These are phyloP conservation scores for Eudemis profundana DNA, from an alignment of 2,888 invertebrate species.

Conservation along the genomic window DNA sequence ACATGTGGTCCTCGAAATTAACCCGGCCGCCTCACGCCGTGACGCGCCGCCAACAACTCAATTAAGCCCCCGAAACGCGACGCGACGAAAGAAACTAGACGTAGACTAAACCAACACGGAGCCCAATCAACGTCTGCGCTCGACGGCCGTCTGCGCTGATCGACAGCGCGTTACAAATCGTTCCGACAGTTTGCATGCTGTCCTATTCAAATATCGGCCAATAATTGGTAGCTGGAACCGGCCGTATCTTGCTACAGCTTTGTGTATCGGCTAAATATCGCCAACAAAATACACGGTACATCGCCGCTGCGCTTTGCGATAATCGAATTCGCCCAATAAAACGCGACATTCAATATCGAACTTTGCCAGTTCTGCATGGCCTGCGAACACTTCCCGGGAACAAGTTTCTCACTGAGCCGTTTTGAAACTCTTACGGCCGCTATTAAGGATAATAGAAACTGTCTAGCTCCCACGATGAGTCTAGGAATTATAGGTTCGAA, in stretches of 20 bases:
- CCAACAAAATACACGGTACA: conserved; percentile 50
- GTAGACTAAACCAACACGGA: conserved; percentile 27
- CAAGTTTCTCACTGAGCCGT: conserved; percentile 80
- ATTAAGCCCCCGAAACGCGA: conserved; percentile 45
- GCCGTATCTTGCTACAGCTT: conserved; percentile 27
- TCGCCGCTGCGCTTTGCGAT: conserved; percentile 61
- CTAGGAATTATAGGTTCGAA: conserved; percentile 76
- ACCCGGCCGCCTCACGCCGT: conserved; percentile 52
- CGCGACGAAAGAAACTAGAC: conserved; percentile 35
- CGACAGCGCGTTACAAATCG: conserved; percentile 41
- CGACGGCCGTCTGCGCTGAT: conserved; percentile 36
- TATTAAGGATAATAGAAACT: conserved; percentile 83
- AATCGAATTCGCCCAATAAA: conserved; percentile 78
- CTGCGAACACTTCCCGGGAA: conserved; percentile 74
- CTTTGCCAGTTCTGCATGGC: conserved; percentile 70
- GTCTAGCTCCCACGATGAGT: conserved; percentile 76
- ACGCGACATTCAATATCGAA: conserved; percentile 77
- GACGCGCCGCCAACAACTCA: conserved; percentile 48
- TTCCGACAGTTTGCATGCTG: conserved; percentile 33
- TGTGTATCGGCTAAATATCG: conserved; percentile 47
- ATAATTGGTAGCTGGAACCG: conserved; percentile 40
- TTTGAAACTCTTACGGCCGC: conserved; percentile 82
- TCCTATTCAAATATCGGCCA: conserved; percentile 43
- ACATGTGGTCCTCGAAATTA: conserved; percentile 63
- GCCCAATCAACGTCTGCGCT: conserved; percentile 41